These are phyloP conservation scores for Sciurus vulgaris DNA, from an alignment of 2,797 vertebrate species.

Conservation along the genomic window DNA sequence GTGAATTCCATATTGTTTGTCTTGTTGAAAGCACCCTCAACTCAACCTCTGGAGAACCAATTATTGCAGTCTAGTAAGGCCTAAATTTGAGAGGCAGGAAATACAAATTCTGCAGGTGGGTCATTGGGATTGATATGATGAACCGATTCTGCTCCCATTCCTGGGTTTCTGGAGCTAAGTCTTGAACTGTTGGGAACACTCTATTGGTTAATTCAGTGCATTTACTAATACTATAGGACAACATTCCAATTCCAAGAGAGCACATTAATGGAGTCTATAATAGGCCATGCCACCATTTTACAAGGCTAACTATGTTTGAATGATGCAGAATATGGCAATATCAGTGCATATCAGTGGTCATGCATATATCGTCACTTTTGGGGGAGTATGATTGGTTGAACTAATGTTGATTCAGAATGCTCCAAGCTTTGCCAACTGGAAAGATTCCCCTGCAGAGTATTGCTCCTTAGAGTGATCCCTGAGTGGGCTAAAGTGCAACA, in stretches of 20 bases:
- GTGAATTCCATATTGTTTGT: background rate
- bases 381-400: background rate
- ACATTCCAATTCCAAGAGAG: background rate
- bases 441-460: background rate
- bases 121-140: constrained; percentile 7
- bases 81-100: background rate
- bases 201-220: background rate
- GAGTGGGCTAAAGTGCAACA: background rate
- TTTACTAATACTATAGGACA: background rate
- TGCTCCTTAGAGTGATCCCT: background rate
- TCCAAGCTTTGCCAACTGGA: background rate
- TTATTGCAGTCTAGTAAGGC: background rate
- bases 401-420: background rate
- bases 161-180: background rate
- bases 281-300: background rate
- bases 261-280: background rate
- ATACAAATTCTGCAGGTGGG: background rate
- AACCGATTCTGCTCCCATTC: background rate
- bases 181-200: background rate
- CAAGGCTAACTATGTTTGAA: background rate
- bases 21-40: background rate
- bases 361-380: background rate
- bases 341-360: background rate
- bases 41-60: background rate
- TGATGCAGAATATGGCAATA: background rate